These are phyloP conservation scores for Pachypeltis micranthus DNA, from an alignment of 1,140 invertebrate species.

Conservation along the genomic window DNA sequence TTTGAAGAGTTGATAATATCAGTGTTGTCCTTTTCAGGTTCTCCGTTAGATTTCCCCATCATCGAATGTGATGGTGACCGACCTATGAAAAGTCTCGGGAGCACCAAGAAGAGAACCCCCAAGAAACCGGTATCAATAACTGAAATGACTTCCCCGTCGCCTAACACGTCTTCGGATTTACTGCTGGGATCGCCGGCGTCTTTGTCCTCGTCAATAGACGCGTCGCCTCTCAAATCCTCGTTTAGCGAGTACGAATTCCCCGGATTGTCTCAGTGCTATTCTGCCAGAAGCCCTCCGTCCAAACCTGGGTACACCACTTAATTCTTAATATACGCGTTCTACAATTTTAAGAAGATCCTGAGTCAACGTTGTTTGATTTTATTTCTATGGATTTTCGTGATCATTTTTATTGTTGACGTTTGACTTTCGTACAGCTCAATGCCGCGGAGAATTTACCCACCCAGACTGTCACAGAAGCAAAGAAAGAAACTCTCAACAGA, in stretches of 20 bases:
- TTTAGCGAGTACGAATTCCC: background rate
- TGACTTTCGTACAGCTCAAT: slow-evolving; percentile 13
- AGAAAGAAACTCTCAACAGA: slow-evolving; percentile 40
- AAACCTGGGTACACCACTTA: background rate
- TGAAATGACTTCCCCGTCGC: background rate
- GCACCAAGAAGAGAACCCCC: background rate
- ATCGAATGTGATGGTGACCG: background rate
- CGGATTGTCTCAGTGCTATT: background rate
- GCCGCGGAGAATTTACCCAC: slow-evolving; percentile 16
- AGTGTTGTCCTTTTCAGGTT: background rate
- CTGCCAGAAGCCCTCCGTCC: background rate
- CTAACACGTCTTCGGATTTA: background rate
- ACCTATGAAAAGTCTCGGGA: background rate
- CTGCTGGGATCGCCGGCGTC: background rate
- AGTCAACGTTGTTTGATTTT: background rate
- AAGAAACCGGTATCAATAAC: background rate
- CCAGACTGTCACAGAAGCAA: slow-evolving; percentile 48
- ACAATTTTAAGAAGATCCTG: background rate
- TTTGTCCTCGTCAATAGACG: background rate
- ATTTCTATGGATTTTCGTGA: background rate
- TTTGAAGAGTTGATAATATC: background rate
- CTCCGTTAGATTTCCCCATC: background rate
- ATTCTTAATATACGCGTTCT: background rate
- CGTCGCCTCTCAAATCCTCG: too few relatives aligned
- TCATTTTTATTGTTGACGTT: background rate